These are phyloP conservation scores for Bovichtus variegatus DNA, from an alignment of 2,797 vertebrate species.

Conservation along the genomic window DNA sequence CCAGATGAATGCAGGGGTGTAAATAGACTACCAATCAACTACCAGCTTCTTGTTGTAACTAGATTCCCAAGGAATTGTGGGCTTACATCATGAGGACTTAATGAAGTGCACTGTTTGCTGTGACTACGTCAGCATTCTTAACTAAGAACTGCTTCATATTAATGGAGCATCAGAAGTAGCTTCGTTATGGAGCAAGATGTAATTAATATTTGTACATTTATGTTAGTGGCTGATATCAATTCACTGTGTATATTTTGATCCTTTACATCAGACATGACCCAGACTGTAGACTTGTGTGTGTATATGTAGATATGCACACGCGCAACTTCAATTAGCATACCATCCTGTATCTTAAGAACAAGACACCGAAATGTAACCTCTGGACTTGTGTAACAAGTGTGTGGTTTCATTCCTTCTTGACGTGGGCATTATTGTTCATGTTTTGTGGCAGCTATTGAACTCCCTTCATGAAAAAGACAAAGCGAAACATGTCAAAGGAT, in stretches of 20 bases:
- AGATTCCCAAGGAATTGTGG: conserved; percentile 89
- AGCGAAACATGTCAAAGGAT: conserved; percentile 95
- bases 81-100: conserved; percentile 85
- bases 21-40: conserved; percentile 83
- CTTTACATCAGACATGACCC: conserved; percentile 81
- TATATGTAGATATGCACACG: conserved; percentile 81
- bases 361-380: conserved; percentile 71
- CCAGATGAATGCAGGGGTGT: conserved; percentile 74
- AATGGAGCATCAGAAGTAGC: conserved; percentile 94
- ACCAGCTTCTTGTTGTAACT: conserved; percentile 85
- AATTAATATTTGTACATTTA: conserved; percentile 85
- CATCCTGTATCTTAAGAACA: conserved; percentile 78
- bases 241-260: conserved; percentile 87
- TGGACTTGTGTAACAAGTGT: conserved; percentile 80
- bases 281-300: conserved; percentile 85
- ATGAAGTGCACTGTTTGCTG: conserved; percentile 93
- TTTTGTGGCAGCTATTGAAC: conserved; percentile 95
- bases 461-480: conserved; percentile 83
- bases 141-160: conserved; percentile 92
- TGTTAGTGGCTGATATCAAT: conserved; percentile 82
- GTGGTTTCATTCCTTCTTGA: conserved; percentile 89
- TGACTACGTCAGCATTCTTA: conserved; percentile 85
- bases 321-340: conserved; percentile 80
- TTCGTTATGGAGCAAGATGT: conserved; percentile 98
- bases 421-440: conserved; percentile 90